Percentiles rank a stretch among this genome's conserved stretches.
These are phyloP conservation scores for Theretra japonica DNA, from an alignment of 2,888 invertebrate species.

Conservation along the genomic window DNA sequence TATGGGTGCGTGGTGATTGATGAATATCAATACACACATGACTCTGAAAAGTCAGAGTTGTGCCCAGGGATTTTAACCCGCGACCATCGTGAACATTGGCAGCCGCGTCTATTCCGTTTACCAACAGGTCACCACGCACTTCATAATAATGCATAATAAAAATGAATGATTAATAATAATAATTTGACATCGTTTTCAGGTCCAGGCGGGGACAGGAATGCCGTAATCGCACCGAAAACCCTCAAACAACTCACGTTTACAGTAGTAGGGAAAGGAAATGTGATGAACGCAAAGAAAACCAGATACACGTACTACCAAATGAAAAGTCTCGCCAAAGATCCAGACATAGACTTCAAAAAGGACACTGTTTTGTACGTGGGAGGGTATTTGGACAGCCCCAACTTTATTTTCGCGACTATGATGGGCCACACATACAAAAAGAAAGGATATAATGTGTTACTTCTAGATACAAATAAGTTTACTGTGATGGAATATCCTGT, in stretches of 20 bases:
- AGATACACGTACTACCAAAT: conserved; percentile 66
- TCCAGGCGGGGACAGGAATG: conserved; percentile 58
- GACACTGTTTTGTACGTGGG: conserved; percentile 64
- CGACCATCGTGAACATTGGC: no score
- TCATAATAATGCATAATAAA: no score
- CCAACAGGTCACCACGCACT: no score
- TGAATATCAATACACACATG: no score
- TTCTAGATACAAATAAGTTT: conserved; percentile 60
- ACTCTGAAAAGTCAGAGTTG: no score
- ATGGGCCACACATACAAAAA: conserved; percentile 54
- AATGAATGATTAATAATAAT: neutral
- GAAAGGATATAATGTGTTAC: conserved; percentile 60
- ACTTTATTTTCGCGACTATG: conserved; percentile 45
- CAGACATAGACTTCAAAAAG: conserved; percentile 53
- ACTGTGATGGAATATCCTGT: conserved; percentile 62
- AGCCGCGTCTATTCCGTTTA: no score
- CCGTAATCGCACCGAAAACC: conserved; percentile 56
- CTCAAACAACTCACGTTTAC: conserved; percentile 55
- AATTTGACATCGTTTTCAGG: conserved; percentile 52
- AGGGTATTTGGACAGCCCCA: conserved; percentile 65
- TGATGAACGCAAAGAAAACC: conserved; percentile 39
- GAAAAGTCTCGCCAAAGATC: conserved; percentile 53
- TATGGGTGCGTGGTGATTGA: no score
- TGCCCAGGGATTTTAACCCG: no score
- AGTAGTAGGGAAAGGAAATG: conserved; percentile 47